A percentile compares a stretch with the other conserved stretches of the same genome.
phyloP scores from a whole-genome alignment of 2,113 vertebrate species.

The Alosa alosa region DNA sequence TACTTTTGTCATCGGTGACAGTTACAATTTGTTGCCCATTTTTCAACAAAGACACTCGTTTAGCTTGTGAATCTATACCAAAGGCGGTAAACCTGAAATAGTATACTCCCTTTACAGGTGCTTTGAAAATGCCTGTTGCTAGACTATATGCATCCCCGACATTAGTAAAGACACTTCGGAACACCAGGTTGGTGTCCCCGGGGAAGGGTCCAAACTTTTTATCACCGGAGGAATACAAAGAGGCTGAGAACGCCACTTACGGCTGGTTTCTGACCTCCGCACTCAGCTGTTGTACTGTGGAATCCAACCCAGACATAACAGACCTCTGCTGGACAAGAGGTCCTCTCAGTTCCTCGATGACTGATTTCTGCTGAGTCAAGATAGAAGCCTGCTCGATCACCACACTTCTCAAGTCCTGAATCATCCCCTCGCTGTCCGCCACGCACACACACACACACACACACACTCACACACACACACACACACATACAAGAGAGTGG shows the following conservation, averaged over 20 bases:
- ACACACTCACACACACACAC: too few relatives aligned
- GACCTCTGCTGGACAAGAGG: not conserved
- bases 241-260: not conserved
- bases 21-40: not conserved
- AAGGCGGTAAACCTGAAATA: not conserved
- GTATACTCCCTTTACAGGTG: not conserved
- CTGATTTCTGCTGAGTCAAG: not conserved
- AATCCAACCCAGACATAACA: not conserved
- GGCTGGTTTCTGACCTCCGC: not conserved
- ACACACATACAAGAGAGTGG: too few relatives aligned
- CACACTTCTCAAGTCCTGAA: too few relatives aligned
- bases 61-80: not conserved
- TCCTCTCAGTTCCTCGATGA: not conserved
- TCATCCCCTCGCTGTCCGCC: too few relatives aligned
- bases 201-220: not conserved
- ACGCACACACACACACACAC: too few relatives aligned
- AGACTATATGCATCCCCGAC: not conserved
- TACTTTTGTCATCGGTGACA: not conserved
- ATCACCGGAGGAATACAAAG: not conserved
- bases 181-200: not conserved
- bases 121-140: not conserved
- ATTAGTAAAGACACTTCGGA: not conserved
- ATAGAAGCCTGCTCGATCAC: not conserved
- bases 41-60: not conserved
- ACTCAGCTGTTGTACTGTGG: not conserved